These are phyloP conservation scores for Vanessa atalanta DNA, from an alignment of 1,140 invertebrate species.

Conservation along the genomic window DNA sequence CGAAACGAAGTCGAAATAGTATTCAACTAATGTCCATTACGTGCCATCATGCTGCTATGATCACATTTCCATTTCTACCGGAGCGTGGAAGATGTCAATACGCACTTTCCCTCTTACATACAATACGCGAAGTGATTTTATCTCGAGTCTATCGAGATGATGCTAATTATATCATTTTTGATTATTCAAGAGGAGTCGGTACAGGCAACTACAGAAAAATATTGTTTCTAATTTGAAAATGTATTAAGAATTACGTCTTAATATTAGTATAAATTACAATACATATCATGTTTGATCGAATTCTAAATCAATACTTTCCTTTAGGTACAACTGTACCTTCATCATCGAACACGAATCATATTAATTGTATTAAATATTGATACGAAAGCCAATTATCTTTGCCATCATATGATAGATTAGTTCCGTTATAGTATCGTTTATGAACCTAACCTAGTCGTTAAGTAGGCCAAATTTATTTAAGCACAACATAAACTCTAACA, in stretches of 20 bases:
- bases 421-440: background rate
- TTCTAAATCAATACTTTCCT: too few species aligned
- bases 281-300: too few species aligned
- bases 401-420: too few species aligned
- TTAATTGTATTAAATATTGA: too few species aligned
- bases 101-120: background rate
- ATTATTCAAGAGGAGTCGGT: too few species aligned
- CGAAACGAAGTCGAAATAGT: background rate
- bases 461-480: constrained; percentile 4
- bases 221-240: too few species aligned
- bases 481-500: constrained; percentile 1
- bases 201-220: too few species aligned
- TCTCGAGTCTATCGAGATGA: background rate
- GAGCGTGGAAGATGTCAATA: background rate
- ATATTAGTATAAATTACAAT: too few species aligned
- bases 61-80: background rate
- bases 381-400: too few species aligned
- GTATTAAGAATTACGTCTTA: too few species aligned
- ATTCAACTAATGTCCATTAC: background rate
- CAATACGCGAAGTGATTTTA: background rate
- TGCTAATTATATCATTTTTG: background rate
- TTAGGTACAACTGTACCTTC: too few species aligned
- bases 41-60: background rate
- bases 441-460: background rate
- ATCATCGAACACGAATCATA: too few species aligned